A percentile compares a stretch with the other conserved stretches of the same genome.
Conservation (phyloP, 2,113 vertebrate genomes). For the Pungitius pungitius region DNA sequence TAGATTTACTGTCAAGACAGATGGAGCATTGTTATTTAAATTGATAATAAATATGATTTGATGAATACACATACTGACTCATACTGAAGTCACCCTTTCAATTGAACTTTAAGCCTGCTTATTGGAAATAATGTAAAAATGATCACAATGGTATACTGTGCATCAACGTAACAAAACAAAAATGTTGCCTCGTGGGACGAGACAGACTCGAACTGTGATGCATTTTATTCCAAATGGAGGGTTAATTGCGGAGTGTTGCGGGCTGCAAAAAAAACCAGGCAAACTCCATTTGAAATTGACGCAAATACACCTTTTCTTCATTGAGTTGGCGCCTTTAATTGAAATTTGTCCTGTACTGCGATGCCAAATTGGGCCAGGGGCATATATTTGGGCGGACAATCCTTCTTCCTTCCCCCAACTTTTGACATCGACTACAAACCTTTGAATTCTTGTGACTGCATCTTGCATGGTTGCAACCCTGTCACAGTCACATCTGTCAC, state of each 20-base stretch:
- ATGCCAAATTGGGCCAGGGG: too few species aligned
- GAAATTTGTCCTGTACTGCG: background rate
- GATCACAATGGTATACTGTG: constrained; percentile 20
- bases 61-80: background rate
- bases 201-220: constrained; percentile 34
- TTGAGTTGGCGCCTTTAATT: background rate
- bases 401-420: too few species aligned
- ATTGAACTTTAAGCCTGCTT: background rate
- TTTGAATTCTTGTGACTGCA: background rate
- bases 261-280: too few species aligned
- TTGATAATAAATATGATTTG: background rate
- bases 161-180: constrained; percentile 55
- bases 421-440: background rate
- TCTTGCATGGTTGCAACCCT: background rate
- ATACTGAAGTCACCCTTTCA: background rate
- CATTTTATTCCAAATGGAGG: constrained; percentile 53
- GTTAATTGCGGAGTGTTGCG: constrained; percentile 60
- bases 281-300: too few species aligned
- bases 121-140: constrained; percentile 17
- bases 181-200: constrained; percentile 49
- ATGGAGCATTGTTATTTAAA: background rate
- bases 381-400: too few species aligned
- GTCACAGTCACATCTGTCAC: background rate
- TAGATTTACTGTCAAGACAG: background rate
- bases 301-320: background rate